Conservation (phyloP, 2,888 invertebrate species). For the Mylabris sibirica region DNA sequence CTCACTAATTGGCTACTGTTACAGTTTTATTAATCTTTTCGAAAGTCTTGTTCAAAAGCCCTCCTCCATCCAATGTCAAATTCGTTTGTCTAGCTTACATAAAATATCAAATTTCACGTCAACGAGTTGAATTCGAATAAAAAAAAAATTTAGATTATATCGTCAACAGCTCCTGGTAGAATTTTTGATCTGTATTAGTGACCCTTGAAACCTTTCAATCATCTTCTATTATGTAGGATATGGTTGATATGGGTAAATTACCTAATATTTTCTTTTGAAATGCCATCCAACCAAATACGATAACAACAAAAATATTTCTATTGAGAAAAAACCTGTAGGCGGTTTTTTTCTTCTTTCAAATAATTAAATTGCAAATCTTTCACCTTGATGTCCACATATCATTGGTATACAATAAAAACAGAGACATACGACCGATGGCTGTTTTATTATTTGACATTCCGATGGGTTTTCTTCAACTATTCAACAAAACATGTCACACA, state of each 20-base stretch:
- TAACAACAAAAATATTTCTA: neutral
- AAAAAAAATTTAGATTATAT: no score
- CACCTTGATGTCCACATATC: neutral
- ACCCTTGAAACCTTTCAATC: neutral
- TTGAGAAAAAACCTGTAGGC: neutral
- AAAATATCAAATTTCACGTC: no score
- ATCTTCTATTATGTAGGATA: neutral
- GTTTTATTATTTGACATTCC: slow-evolving; percentile 11
- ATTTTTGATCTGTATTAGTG: neutral
- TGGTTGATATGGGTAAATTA: neutral
- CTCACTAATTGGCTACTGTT: no score
- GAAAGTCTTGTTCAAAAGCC: no score
- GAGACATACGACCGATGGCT: neutral
- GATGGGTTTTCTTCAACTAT: slow-evolving; percentile 10
- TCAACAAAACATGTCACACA: neutral
- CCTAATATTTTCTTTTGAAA: neutral
- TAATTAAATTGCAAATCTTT: slow-evolving; percentile 7
- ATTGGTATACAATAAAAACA: neutral
- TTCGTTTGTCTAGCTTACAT: no score
- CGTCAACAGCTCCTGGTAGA: no score
- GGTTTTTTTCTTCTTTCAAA: neutral
- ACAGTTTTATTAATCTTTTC: no score
- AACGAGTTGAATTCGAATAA: no score
- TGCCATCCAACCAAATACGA: neutral
- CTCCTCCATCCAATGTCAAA: no score